phyloP scores from a whole-genome alignment of 2,797 vertebrate species.

The Moxostoma hubbsi region DNA sequence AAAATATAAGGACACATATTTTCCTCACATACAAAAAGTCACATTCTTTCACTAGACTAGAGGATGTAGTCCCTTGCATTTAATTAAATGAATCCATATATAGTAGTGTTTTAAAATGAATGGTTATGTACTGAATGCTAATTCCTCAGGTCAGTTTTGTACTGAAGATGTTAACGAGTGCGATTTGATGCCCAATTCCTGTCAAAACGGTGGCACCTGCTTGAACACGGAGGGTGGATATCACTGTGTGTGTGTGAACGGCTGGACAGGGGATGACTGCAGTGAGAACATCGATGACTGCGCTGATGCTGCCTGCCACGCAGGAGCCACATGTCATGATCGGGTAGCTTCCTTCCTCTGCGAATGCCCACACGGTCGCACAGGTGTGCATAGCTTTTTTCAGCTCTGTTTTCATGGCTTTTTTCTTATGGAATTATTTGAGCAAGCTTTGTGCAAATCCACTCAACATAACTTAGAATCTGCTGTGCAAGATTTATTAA shows the following conservation, averaged over 20 bases:
- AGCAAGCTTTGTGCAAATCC: background rate
- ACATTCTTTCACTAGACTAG: too few species aligned
- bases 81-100: too few species aligned
- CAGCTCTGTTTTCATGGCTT: background rate
- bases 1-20: too few species aligned
- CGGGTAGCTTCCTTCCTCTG: slow-evolving; percentile 93
- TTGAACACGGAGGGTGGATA: slow-evolving; percentile 88
- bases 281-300: slow-evolving; percentile 95
- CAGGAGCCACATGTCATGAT: slow-evolving; percentile 89
- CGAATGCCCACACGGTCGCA: slow-evolving; percentile 88
- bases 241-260: slow-evolving; percentile 93
- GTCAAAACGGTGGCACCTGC: slow-evolving; percentile 94
- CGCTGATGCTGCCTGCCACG: slow-evolving; percentile 86
- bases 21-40: too few species aligned
- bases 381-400: slow-evolving; percentile 75
- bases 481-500: too few species aligned
- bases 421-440: background rate
- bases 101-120: background rate
- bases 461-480: background rate
- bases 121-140: background rate
- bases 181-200: slow-evolving; percentile 94
- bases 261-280: slow-evolving; percentile 94
- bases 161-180: slow-evolving; percentile 93
- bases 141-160: slow-evolving; percentile 87
- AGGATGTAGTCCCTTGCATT: too few species aligned